Evolutionary conservation across 2,888 invertebrate species (phyloP).

Genomic region (Amorpha juglandis): DNA sequence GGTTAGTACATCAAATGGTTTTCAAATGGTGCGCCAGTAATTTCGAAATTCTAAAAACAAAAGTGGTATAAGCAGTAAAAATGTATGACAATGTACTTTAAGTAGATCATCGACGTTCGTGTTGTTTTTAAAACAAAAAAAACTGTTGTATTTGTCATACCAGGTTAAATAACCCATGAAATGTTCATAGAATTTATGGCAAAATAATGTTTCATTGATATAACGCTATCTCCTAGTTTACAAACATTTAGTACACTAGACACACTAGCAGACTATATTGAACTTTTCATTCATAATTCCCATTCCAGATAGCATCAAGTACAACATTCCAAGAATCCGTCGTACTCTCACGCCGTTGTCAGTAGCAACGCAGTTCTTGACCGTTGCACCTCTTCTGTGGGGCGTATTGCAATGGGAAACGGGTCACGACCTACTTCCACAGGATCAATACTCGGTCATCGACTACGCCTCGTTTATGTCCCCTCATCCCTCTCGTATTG

Average conservation of each 20-base stretch:
- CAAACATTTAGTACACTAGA: neutral
- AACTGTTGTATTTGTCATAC: too few species aligned
- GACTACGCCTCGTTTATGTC: conserved; percentile 68
- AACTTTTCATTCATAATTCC: conserved; percentile 4
- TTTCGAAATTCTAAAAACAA: too few species aligned
- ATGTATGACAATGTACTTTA: too few species aligned
- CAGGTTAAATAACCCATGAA: too few species aligned
- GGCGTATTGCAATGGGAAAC: conserved; percentile 76
- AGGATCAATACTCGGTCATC: conserved; percentile 83
- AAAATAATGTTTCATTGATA: neutral
- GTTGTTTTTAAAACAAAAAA: too few species aligned
- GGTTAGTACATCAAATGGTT: conserved; percentile 1
- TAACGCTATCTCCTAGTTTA: neutral
- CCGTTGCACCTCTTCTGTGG: conserved; percentile 61
- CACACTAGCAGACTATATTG: neutral
- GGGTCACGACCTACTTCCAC: conserved; percentile 79
- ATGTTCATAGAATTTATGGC: neutral
- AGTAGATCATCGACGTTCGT: too few species aligned
- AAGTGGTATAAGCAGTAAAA: too few species aligned
- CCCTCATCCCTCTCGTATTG: conserved; percentile 38
- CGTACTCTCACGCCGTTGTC: neutral
- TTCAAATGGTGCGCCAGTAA: neutral
- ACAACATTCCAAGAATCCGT: conserved; percentile 13
- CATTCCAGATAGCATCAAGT: neutral
- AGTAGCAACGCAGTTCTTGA: conserved; percentile 32